A percentile compares a stretch with the other conserved stretches of the same genome.
Conservation (phyloP, 2,888 invertebrate genomes). For the Epinotia brunnichana region DNA sequence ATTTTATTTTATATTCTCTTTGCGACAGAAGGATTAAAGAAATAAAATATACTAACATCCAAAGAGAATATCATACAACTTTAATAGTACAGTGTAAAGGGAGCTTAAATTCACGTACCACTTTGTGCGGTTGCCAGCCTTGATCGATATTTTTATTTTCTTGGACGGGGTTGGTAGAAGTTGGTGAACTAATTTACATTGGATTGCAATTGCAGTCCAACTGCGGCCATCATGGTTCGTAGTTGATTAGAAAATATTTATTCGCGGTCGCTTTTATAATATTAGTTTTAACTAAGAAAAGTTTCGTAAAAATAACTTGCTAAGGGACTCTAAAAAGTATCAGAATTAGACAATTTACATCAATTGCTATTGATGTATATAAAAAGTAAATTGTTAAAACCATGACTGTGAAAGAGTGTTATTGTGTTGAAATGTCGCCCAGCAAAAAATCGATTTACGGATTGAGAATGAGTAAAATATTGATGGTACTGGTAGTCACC, state of each 20-base stretch:
- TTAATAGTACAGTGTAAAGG: background rate
- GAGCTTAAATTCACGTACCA: background rate
- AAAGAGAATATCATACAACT: too few species aligned
- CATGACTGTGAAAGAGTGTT: constrained; percentile 82
- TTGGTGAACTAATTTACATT: constrained; percentile 25
- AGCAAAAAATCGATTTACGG: constrained; percentile 83
- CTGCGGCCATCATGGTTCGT: constrained; percentile 78
- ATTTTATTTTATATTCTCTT: too few species aligned
- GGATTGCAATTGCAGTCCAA: constrained; percentile 63
- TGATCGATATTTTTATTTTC: constrained; percentile 13
- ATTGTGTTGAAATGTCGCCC: constrained; percentile 78
- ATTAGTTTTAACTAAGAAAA: constrained; percentile 14
- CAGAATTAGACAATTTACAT: background rate
- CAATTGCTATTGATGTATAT: constrained; percentile 55
- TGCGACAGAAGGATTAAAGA: too few species aligned
- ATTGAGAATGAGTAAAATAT: constrained; percentile 78
- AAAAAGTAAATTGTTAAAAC: constrained; percentile 54
- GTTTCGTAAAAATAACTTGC: background rate
- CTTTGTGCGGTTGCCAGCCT: constrained; percentile 9
- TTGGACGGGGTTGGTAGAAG: constrained; percentile 13
- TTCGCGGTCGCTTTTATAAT: constrained; percentile 14
- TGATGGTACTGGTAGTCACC: constrained; percentile 74
- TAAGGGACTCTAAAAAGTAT: constrained; percentile 59
- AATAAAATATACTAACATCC: too few species aligned
- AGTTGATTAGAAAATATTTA: constrained; percentile 58